Percentiles rank a stretch among this genome's conserved stretches.
Evolutionary conservation across 2,797 vertebrate genomes (phyloP).

Genomic region (Macroramphosus scolopax): DNA sequence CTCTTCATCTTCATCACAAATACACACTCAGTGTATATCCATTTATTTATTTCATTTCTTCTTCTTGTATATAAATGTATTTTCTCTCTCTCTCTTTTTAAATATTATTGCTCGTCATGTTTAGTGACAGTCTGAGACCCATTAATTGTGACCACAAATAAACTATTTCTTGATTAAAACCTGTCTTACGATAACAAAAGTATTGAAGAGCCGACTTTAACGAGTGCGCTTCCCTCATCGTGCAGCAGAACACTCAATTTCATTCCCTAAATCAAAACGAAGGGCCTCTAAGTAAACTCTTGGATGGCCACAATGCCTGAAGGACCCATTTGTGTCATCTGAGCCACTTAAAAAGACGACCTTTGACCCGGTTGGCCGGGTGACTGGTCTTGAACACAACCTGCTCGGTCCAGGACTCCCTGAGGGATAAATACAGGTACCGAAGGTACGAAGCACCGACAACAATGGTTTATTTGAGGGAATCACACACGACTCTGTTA

Average conservation of each 20-base stretch:
- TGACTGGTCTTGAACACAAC: conserved; percentile 61
- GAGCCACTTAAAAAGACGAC: conserved; percentile 64
- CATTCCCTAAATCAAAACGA: too few relatives aligned
- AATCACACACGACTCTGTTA: too few relatives aligned
- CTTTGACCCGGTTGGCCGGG: conserved; percentile 69
- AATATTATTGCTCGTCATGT: not conserved
- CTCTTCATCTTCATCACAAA: conserved; percentile 3
- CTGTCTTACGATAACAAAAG: not conserved
- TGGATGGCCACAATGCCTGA: conserved; percentile 46
- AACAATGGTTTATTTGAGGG: conserved; percentile 58
- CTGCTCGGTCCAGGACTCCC: conserved; percentile 37
- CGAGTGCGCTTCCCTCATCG: too few relatives aligned
- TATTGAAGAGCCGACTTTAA: too few relatives aligned
- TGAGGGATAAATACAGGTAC: conserved; percentile 46
- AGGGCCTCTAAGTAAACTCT: conserved; percentile 18
- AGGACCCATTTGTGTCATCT: conserved; percentile 67
- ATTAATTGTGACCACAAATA: not conserved
- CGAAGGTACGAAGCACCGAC: conserved; percentile 53
- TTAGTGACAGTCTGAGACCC: too few relatives aligned
- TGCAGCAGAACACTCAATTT: too few relatives aligned
- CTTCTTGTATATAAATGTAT: not conserved
- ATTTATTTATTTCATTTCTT: too few relatives aligned
- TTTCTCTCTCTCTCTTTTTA: not conserved
- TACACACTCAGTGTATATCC: too few relatives aligned
- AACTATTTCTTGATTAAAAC: not conserved